Conservation (phyloP, 2,888 invertebrate genomes). For the Lithophane semibrunnea region DNA sequence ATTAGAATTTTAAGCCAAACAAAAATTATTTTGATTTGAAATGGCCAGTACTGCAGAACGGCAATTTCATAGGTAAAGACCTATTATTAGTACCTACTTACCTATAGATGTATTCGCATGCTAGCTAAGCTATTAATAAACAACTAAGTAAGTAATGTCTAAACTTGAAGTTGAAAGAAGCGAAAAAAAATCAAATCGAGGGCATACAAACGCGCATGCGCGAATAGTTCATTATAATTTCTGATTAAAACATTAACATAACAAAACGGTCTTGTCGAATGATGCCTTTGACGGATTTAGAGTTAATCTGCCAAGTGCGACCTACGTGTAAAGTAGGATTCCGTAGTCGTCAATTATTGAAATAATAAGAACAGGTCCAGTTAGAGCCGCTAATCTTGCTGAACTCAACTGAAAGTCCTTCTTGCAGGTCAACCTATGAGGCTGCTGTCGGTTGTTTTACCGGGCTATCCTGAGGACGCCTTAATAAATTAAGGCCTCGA, state of each 20-base stretch:
- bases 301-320: not conserved
- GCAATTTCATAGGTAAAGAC: no score
- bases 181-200: slow-evolving; percentile 22
- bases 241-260: slow-evolving; percentile 16
- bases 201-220: slow-evolving; percentile 6
- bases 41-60: no score
- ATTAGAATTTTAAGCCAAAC: no score
- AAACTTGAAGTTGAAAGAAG: not conserved
- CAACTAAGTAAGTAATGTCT: not conserved
- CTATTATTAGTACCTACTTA: no score
- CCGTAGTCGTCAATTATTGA: slow-evolving; percentile 5
- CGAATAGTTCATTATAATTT: slow-evolving; percentile 18
- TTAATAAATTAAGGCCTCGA: no score
- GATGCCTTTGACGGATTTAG: slow-evolving; percentile 40
- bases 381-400: no score
- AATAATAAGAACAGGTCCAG: not conserved
- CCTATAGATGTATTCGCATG: no score
- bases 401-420: no score
- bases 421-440: no score
- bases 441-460: no score
- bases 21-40: no score
- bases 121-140: not conserved
- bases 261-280: slow-evolving; percentile 20
- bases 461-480: no score
- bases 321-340: slow-evolving; percentile 10